Conservation (phyloP, 2,113 vertebrate species). For the Daboia siamensis region DNA sequence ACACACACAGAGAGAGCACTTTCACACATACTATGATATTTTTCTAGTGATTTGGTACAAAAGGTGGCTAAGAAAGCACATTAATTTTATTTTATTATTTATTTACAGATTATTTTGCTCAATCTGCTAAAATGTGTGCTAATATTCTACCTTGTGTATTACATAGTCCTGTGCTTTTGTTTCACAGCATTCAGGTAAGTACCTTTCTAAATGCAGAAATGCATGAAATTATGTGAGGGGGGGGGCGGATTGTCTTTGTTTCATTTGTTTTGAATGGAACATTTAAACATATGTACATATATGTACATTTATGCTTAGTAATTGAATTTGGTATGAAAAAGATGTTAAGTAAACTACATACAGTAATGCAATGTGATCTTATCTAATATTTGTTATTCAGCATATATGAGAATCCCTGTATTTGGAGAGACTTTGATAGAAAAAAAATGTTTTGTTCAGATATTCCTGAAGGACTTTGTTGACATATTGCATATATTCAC, state of each 20-base stretch:
- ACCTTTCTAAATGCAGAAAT: background rate
- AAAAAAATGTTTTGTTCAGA: background rate
- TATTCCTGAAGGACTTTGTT: background rate
- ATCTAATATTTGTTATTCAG: background rate
- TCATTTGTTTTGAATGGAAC: background rate
- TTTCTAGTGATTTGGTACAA: background rate
- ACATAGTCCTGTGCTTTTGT: conserved; percentile 75
- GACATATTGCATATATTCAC: conserved; percentile 11
- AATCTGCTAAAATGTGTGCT: conserved; percentile 76
- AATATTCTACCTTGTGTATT: conserved; percentile 81
- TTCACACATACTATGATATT: background rate
- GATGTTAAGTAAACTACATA: background rate
- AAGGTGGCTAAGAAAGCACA: background rate
- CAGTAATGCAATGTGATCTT: background rate
- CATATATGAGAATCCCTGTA: background rate
- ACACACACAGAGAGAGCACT: too few relatives aligned
- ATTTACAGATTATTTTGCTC: conserved; percentile 71
- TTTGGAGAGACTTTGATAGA: background rate
- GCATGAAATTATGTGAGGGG: background rate
- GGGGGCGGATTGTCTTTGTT: background rate
- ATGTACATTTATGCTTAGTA: background rate
- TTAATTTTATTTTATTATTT: conserved; percentile 17
- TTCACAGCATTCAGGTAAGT: conserved; percentile 75
- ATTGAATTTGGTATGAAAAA: rapidly evolving
- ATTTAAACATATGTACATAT: background rate